These are phyloP conservation scores for Dynastes tityus DNA, from an alignment of 2,888 invertebrate genomes.

Conservation along the genomic window DNA sequence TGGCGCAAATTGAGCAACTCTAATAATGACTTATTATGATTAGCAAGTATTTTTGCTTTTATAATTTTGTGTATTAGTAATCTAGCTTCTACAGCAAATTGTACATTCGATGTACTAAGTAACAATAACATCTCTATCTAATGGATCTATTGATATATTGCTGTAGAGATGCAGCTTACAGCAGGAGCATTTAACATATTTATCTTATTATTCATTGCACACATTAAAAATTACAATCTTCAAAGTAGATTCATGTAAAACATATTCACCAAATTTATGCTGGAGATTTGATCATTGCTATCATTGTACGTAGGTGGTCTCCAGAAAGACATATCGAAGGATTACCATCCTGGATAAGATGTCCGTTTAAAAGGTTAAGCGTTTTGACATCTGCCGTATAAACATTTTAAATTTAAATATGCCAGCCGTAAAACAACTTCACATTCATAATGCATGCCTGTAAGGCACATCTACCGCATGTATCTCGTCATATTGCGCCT, in stretches of 20 bases:
- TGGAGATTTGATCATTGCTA: not conserved
- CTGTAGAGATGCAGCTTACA: not conserved
- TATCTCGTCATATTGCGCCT: not conserved
- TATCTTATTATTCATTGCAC: too few species aligned
- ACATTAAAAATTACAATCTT: too few species aligned
- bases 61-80: too few species aligned
- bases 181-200: not conserved
- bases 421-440: conserved; percentile 29
- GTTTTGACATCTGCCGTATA: conserved; percentile 42
- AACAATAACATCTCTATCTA: not conserved
- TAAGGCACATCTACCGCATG: conserved; percentile 7
- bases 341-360: conserved; percentile 13
- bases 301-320: conserved; percentile 18
- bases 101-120: not conserved
- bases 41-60: too few species aligned
- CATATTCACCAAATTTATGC: conserved; percentile 19
- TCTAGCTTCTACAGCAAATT: not conserved
- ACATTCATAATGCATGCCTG: conserved; percentile 17
- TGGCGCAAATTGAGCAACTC: too few species aligned
- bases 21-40: too few species aligned
- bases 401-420: conserved; percentile 36
- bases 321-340: not conserved
- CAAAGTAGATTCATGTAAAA: not conserved
- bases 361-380: conserved; percentile 33
- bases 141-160: not conserved